Base-by-base conservation (phyloP, 2,113 vertebrate species). In the Ameiurus melas region DNA sequence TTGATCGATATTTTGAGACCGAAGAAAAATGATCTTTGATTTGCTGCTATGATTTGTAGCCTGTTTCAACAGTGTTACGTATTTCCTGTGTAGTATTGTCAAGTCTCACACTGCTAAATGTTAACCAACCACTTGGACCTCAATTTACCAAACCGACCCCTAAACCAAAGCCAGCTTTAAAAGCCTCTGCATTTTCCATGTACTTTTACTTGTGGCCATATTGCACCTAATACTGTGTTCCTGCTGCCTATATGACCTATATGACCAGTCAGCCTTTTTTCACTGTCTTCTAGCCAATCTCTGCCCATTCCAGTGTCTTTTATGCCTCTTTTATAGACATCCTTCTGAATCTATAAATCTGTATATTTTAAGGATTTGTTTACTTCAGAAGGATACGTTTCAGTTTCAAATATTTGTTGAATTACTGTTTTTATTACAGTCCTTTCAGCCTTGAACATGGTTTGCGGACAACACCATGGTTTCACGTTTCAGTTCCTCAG, bases 401-500 rank as follows among this genome's bases (percentile, higher is more conserved):
- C 20, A 51, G 77, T 80, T 53, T 14, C 27, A 53, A 19, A 30
- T 84, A 84, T 53, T 53, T 43, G 33, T 27, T 83, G 19, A 83
- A 17, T 83, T 62, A 16, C 58, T 43, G 30, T 39, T 33, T 7
- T 25, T 62, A 39, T 83, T 88, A 85, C 39, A 25, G 77, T 22
- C n/a, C 20, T 73, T 55, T 83, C 77, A 86, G 86, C 89, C 92
- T 91, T 93, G 92, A 93, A 91, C 91, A 43, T 62, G 57, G 91
- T 81, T 91, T 73, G 93, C 91, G 95, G 95, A 96, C 96, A 91
- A 94, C 94, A 94, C 96, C 95, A 93, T 93, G 94, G 95, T 94
- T 93, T 92, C 91, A 95, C 95, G 92, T 96, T 96, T 95, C 94
- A 95, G 94, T 96, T 96, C 95, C 96, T 96, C 92, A 92, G 94